phyloP scores from a whole-genome alignment of 92 coral and sea anemone genomes.

The Galaxea fascicularis region DNA sequence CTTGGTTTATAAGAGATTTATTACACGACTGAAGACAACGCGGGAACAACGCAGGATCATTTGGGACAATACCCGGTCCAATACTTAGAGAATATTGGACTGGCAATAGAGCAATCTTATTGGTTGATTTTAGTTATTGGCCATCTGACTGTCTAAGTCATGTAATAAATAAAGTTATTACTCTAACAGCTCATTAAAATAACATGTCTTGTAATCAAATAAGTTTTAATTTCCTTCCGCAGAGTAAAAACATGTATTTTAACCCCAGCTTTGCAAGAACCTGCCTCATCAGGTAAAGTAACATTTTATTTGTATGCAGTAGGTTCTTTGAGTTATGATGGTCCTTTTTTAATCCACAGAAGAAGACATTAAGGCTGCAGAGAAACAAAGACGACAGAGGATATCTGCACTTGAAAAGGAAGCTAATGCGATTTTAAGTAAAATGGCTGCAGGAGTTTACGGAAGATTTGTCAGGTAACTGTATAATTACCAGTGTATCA shows the following conservation, averaged over 20 bases:
- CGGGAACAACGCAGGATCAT: too few relatives aligned
- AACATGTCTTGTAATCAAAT: background rate
- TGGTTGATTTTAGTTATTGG: too few relatives aligned
- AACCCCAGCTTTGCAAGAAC: constrained; percentile 63
- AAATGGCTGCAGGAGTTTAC: constrained; percentile 86
- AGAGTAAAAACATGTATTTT: constrained; percentile 69
- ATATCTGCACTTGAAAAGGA: constrained; percentile 54
- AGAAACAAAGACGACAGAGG: constrained; percentile 63
- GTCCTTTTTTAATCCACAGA: constrained; percentile 19
- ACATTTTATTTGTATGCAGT: too few relatives aligned
- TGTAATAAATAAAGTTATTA: too few relatives aligned
- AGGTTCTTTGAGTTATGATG: background rate
- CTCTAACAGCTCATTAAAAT: too few relatives aligned
- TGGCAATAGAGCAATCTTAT: too few relatives aligned
- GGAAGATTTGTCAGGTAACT: constrained; percentile 78
- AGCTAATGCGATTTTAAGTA: constrained; percentile 70
- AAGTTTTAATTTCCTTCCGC: background rate
- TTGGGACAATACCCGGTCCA: too few relatives aligned
- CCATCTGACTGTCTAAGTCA: too few relatives aligned
- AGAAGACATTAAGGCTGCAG: constrained; percentile 60
- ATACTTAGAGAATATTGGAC: too few relatives aligned
- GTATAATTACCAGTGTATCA: background rate
- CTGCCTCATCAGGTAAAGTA: constrained; percentile 26
- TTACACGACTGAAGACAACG: too few relatives aligned
- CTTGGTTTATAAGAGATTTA: too few relatives aligned